These are phyloP conservation scores for Actias luna DNA, from an alignment of 2,888 invertebrate species.

Conservation along the genomic window DNA sequence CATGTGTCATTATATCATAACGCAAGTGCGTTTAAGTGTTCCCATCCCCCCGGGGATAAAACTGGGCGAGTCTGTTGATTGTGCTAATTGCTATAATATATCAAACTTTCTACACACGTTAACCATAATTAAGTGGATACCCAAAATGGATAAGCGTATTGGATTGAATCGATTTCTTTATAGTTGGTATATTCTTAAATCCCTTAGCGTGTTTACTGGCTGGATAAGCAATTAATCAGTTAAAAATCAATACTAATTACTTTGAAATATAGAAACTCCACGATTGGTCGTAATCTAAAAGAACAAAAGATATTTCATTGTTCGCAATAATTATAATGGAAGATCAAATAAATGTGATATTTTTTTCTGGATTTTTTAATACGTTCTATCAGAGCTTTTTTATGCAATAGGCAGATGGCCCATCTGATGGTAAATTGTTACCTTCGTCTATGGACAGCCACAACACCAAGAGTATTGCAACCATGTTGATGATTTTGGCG, in stretches of 20 bases:
- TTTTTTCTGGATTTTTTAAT: background rate
- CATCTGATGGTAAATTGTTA: no score
- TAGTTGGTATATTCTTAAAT: background rate
- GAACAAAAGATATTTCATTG: background rate
- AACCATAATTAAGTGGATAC: conserved; percentile 1
- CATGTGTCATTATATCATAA: background rate
- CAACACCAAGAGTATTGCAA: no score
- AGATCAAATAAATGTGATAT: background rate
- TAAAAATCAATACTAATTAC: background rate
- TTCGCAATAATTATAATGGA: background rate
- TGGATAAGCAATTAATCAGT: background rate
- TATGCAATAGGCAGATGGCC: no score
- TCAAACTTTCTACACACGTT: conserved; percentile 11
- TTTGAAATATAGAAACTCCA: background rate
- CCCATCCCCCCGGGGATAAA: background rate
- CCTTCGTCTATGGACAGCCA: no score
- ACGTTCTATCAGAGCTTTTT: no score
- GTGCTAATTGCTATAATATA: conserved; percentile 20
- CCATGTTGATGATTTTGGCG: no score
- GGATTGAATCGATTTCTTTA: background rate
- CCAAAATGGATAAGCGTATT: background rate
- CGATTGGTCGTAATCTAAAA: background rate
- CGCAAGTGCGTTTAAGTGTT: conserved; percentile 13
- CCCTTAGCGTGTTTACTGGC: background rate
- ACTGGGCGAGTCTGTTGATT: background rate